A percentile compares a stretch with the other conserved stretches of the same genome.
Evolutionary conservation across 2,888 invertebrate species (phyloP).

Genomic region (Busseola fusca): DNA sequence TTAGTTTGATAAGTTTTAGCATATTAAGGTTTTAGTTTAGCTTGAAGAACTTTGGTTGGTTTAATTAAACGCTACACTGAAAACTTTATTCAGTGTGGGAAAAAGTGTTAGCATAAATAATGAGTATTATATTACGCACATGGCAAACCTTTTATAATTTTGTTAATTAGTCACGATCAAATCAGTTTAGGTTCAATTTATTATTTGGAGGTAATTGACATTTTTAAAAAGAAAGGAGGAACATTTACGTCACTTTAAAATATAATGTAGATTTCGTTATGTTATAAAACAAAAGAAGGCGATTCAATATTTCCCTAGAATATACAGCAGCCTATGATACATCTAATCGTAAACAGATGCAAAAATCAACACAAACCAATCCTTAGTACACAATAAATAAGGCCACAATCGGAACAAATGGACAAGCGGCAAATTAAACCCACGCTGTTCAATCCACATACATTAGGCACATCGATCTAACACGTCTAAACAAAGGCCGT

Average conservation of each 20-base stretch:
- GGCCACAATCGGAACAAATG: slow-evolving; percentile 87
- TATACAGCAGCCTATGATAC: neutral
- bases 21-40: slow-evolving; percentile 38
- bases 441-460: slow-evolving; percentile 84
- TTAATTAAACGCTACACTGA: slow-evolving; percentile 27
- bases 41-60: slow-evolving; percentile 20
- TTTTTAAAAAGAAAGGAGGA: too few species aligned
- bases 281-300: neutral
- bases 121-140: neutral
- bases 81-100: neutral
- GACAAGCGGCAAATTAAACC: slow-evolving; percentile 88
- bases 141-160: too few species aligned
- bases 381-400: slow-evolving; percentile 83
- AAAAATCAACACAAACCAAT: slow-evolving; percentile 71
- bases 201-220: neutral
- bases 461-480: slow-evolving; percentile 87
- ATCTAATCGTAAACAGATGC: slow-evolving; percentile 16
- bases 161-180: neutral
- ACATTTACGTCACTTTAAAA: neutral
- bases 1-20: slow-evolving; percentile 63
- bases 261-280: neutral
- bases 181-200: neutral
- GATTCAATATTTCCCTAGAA: neutral
- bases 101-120: neutral
- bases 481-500: slow-evolving; percentile 84